A percentile compares a stretch with the other conserved stretches of the same genome.
phyloP scores from a whole-genome alignment of 2,888 invertebrate genomes.

The Mythimna ferrago region DNA sequence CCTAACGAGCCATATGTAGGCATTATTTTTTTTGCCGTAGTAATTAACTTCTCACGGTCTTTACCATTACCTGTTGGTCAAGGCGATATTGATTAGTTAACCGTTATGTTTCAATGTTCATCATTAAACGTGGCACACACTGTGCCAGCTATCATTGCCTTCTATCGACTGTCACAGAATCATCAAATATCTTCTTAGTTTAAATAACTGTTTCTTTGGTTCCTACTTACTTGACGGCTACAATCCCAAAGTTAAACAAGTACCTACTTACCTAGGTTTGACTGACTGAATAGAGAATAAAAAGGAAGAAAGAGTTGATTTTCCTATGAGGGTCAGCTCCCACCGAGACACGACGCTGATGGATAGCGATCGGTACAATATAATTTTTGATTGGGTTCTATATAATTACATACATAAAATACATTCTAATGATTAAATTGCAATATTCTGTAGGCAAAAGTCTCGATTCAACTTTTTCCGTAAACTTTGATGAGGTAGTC shows the following conservation, averaged over 20 bases:
- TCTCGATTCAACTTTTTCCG: too few relatives aligned
- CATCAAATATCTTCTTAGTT: background rate
- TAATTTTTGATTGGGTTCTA: too few relatives aligned
- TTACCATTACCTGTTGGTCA: constrained; percentile 4
- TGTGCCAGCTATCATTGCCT: background rate
- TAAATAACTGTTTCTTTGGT: background rate
- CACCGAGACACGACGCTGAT: too few relatives aligned
- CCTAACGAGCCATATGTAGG: constrained; percentile 7
- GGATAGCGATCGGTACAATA: too few relatives aligned
- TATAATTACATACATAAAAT: too few relatives aligned
- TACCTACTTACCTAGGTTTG: too few relatives aligned
- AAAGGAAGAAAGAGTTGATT: background rate
- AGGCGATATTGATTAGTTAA: background rate
- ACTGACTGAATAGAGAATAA: background rate
- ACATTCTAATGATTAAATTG: too few relatives aligned
- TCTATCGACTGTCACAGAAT: background rate
- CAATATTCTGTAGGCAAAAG: too few relatives aligned
- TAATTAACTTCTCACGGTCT: background rate
- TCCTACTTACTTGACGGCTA: background rate
- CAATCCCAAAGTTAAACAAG: background rate
- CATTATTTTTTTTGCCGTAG: constrained; percentile 2
- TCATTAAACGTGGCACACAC: background rate
- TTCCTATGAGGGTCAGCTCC: background rate
- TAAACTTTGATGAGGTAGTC: too few relatives aligned
- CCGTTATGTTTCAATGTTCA: background rate